Percentiles rank a stretch among this genome's conserved stretches.
phyloP scores from a whole-genome alignment of 2,113 vertebrate genomes.

The Grus americana region DNA sequence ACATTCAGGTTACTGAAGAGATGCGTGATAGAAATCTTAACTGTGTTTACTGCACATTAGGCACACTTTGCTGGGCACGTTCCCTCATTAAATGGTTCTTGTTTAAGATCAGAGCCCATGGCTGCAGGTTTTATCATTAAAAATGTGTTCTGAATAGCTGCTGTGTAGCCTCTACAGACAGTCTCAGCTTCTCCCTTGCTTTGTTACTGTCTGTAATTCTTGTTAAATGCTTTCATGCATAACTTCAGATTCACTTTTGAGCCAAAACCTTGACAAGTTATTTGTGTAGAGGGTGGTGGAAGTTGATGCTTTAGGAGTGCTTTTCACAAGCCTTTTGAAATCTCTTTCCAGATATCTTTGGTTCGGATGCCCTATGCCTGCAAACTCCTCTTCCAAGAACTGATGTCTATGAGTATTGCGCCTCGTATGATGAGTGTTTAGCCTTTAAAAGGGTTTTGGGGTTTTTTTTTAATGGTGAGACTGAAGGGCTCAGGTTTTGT shows the following conservation, averaged over 20 bases:
- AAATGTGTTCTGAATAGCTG: background rate
- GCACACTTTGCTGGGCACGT: background rate
- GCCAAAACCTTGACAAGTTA: background rate
- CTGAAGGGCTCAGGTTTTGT: background rate
- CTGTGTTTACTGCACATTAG: background rate
- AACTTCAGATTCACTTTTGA: background rate
- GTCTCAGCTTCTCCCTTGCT: background rate
- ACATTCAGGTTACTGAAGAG: background rate
- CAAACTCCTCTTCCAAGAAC: constrained; percentile 96
- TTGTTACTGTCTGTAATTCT: background rate
- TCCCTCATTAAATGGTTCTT: background rate
- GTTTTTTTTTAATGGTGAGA: background rate
- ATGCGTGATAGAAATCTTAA: background rate
- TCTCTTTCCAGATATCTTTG: constrained; percentile 88
- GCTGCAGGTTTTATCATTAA: background rate
- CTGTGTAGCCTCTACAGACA: background rate
- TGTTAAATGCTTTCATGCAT: background rate
- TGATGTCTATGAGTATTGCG: constrained; percentile 99
- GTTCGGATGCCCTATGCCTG: constrained; percentile 97
- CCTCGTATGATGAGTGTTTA: constrained; percentile 96
- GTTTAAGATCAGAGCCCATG: background rate
- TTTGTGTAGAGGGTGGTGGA: background rate
- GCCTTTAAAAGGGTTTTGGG: background rate
- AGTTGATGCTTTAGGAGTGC: background rate
- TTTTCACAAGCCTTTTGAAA: background rate